Evolutionary conservation across 2,888 invertebrate species (phyloP).

Genomic region (Dicyrtomina minuta): DNA sequence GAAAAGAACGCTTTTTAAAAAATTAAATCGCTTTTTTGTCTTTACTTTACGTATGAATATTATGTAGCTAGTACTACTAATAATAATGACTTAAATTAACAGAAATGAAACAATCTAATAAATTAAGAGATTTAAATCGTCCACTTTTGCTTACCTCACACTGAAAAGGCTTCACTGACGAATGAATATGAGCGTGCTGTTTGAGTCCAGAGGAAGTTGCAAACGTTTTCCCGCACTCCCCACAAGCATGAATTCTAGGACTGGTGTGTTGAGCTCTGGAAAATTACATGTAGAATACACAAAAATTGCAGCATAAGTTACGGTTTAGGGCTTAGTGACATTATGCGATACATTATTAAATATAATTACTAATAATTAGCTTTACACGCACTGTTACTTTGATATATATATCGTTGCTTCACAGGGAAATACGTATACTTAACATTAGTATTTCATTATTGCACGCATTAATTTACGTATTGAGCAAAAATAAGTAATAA

Average conservation of each 20-base stretch:
- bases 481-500: not conserved
- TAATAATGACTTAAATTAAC: too few species aligned
- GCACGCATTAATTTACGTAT: too few species aligned
- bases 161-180: slow-evolving; percentile 95
- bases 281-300: slow-evolving; percentile 57
- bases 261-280: slow-evolving; percentile 92
- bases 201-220: slow-evolving; percentile 96
- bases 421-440: too few species aligned
- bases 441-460: too few species aligned
- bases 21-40: too few species aligned
- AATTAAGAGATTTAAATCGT: too few species aligned
- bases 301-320: not conserved
- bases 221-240: slow-evolving; percentile 98
- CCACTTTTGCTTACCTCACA: slow-evolving; percentile 67
- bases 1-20: too few species aligned
- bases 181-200: slow-evolving; percentile 99
- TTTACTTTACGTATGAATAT: too few species aligned
- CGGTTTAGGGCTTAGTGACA: not conserved
- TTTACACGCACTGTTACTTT: too few species aligned
- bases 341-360: not conserved
- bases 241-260: slow-evolving; percentile 93
- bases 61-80: too few species aligned
- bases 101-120: too few species aligned
- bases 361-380: not conserved
- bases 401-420: too few species aligned